Evolutionary conservation across 1,140 invertebrate species (phyloP), one percentile per base, ranked within the genome.

Genomic region (Drosophila insularis): DNA sequence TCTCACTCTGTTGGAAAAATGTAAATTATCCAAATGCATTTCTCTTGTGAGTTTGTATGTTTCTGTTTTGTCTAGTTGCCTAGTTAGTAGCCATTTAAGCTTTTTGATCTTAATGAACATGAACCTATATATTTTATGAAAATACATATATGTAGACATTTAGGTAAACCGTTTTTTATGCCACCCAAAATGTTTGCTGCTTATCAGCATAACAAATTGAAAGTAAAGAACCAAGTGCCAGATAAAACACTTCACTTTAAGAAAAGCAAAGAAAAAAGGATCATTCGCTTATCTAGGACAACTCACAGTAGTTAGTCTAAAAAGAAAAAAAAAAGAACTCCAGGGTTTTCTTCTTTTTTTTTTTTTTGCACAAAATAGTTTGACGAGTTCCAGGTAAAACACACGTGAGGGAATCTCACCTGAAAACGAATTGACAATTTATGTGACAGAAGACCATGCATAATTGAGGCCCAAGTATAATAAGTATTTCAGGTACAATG

Each of bases 11-110:
- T 59, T 79, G 71, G 74, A 74, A 80, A 74, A 68, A 89, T 89
- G 77, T 89, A 61, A 89, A 89, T 89, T 84, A 71, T n/a, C 46
- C 43, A 89, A 89, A 89, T 89, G 84, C 84, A 80, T 89, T 89
- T 89, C 67, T 89, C 70, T 80, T 84, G 84, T 70, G 37, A 23
- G 43, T 43, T 55, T 39, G 32, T 39, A 40, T 43, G 27, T 27
- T 27, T 27, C 27, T 5, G 27, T 27, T 27, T 27, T 27, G 27
- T 27, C 27, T 27, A 27, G 27, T 21, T 21, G 17, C 7, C 43
- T 21, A 50, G 43, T 50, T 50, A 50, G 43, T 50, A 50, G 43
- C 43, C 43, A 46, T 46, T 46, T 46, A 46, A 46, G 43, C 17
- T 21, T n/a, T 21, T 10, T 10, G 17, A 37, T 35, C 14, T 46